Evolutionary conservation across 2,888 invertebrate genomes (phyloP), one percentile per base, ranked within the genome.

Genomic region (Hypomecis atomaria): DNA sequence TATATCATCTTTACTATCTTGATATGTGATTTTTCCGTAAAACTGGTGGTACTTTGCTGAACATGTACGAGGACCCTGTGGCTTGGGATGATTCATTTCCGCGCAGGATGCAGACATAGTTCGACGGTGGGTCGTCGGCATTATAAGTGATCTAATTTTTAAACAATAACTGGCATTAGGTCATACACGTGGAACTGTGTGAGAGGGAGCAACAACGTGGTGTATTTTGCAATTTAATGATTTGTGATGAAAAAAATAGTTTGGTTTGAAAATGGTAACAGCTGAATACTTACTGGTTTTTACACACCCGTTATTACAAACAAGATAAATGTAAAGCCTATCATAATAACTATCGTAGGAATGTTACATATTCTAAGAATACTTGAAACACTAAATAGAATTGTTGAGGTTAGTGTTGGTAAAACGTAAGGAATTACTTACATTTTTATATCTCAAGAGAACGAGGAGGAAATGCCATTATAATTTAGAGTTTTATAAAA

Each of bases 51-150:
- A 37, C 23, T 55, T 44, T 8, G 55, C 13, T 9, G 23, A 38
- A 23, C 23, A 23, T 23, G 56, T 56, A n/a, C 9, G 36, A 40
- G n/a, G 33, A 52, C 13, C 49, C 23, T 23, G 55, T 1, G 55
- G 36, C 5, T 40, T 38, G 5, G 47, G 38, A 11, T 47, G 47
- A 5, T 33, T 47, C 47, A 56, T 33, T 6, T 56, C 56, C 7
- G n/a, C 44, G 47, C 38, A 48, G 38, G 47, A 10, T 10, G 36
- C 8, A 11, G 43, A 8, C 36, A 43, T 36, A 54, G 9, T 11
- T 42, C 43, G 34, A 54, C 43, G 43, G 43, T 54, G 36, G 11
- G 54, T 42, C 7, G 53, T 42, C n/a, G 53, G 34, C 53, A 54
- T 43, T n/a, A 43, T 42, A 34, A 53, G 33, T 52, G 5, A 40